Conservation (phyloP, 2,888 invertebrate genomes). For the Volucella inanis region DNA sequence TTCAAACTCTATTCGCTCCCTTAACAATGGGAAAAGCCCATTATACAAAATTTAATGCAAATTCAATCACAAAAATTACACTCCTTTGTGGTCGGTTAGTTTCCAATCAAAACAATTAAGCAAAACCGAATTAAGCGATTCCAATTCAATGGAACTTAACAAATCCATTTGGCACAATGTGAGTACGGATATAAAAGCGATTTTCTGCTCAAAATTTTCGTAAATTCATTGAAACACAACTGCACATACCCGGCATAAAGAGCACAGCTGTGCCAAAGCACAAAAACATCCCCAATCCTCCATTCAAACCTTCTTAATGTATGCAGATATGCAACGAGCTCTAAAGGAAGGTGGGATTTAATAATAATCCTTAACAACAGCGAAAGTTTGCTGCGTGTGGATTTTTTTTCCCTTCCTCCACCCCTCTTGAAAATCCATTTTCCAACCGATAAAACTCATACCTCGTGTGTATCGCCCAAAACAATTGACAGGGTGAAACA, state of each 20-base stretch:
- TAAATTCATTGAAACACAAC: background rate
- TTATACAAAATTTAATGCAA: no score
- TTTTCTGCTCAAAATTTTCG: background rate
- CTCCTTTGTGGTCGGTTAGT: no score
- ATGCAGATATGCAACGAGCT: conserved; percentile 13
- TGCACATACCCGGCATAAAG: background rate
- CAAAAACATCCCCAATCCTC: background rate
- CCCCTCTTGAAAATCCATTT: conserved; percentile 4
- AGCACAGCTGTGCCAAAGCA: background rate
- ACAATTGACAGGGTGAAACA: conserved; percentile 13
- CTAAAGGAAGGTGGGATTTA: conserved; percentile 1
- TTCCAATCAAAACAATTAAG: no score
- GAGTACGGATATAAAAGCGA: background rate
- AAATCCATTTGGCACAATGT: background rate
- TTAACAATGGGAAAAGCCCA: no score
- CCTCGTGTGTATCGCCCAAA: background rate
- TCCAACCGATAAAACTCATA: conserved; percentile 24
- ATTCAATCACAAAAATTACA: no score
- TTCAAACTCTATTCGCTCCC: no score
- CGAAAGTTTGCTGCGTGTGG: conserved; percentile 10
- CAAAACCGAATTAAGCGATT: no score
- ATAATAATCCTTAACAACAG: conserved; percentile 16
- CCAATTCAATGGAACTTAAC: no score
- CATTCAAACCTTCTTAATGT: conserved; percentile 1
- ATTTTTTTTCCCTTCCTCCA: conserved; percentile 22